Base-by-base conservation (phyloP, 2,113 vertebrate genomes). In the Festucalex cinctus region DNA sequence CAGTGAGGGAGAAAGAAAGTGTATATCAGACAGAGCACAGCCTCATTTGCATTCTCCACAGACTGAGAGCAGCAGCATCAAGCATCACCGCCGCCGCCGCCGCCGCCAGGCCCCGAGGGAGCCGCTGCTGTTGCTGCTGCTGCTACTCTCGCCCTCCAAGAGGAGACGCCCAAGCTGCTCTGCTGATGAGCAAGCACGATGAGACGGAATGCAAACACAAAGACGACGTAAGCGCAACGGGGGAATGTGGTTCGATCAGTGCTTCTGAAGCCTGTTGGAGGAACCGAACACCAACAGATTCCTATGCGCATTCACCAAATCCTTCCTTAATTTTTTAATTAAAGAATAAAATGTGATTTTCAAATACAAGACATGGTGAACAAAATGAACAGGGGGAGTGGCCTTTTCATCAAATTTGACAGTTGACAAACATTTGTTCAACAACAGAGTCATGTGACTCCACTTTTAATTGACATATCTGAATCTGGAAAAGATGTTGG, bases 1-100 rank as follows among this genome's bases (percentile, higher is more conserved):
- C 13, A 20, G 44, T 69, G 65, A 71, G 46, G 73, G 53, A 67
- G 70, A 57, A 71, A 41, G 51, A 60, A 61, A 64, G 71, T 70
- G 76, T 67, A 69, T 78, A 73, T 81, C 65, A 65, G 63, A 74
- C 60, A 49, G 22, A 69, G 61, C 56, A 5, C 7, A 35, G 71
- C 20, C 73, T 87, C 70, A 88, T 90, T 88, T 85, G 78, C 88
- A 85, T 90, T 87, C 80, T 78, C 75, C 69, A 73, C 81, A 81
- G 78, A 76, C 75, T 10, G 43, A 65, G 66, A 74, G 63, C 3
- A 13, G 69, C 59, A 26, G 71, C 71, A 9, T 36, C 64, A 70
- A 69, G 66, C 79, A 32, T 70, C 74, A 39, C 51, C 79, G 51
- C 64, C 64, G 9, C n/a, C 59, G 16, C 79, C 70, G 20, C 66